A percentile compares a stretch with the other conserved stretches of the same genome.
Evolutionary conservation across 2,113 vertebrate genomes (phyloP).

Genomic region (Probosciger aterrimus): DNA sequence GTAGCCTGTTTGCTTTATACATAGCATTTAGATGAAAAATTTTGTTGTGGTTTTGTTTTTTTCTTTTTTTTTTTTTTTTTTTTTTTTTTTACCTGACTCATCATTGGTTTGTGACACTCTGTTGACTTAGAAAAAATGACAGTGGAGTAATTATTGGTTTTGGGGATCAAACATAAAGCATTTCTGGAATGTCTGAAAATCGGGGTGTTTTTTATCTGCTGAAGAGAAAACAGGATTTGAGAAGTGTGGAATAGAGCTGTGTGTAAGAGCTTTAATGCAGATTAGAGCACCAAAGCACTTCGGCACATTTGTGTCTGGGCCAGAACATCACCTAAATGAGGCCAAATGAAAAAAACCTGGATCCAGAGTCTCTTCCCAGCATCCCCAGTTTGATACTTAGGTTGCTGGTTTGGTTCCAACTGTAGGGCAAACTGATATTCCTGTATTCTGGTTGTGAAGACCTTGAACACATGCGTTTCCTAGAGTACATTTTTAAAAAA

Average conservation of each 20-base stretch:
- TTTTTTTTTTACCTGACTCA: neutral
- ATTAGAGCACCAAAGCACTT: neutral
- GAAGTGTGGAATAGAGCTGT: neutral
- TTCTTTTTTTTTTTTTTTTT: no score
- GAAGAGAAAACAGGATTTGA: conserved; percentile 20
- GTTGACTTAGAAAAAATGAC: neutral
- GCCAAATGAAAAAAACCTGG: neutral
- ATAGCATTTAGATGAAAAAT: neutral
- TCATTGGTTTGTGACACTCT: neutral
- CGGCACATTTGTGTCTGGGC: neutral
- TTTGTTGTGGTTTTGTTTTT: neutral
- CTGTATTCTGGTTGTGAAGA: neutral
- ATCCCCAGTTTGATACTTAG: neutral
- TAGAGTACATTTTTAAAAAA: neutral
- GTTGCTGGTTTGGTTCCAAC: neutral
- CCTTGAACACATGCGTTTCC: neutral
- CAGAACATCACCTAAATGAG: neutral
- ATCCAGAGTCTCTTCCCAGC: neutral
- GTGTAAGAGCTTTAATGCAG: neutral
- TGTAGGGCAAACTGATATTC: neutral
- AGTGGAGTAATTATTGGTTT: neutral
- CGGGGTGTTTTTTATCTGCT: rapidly evolving
- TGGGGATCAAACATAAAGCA: neutral
- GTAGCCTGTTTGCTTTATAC: rapidly evolving
- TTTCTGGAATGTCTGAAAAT: neutral